phyloP scores from a whole-genome alignment of 2,113 vertebrate genomes.

The Pontoporia blainvillei region DNA sequence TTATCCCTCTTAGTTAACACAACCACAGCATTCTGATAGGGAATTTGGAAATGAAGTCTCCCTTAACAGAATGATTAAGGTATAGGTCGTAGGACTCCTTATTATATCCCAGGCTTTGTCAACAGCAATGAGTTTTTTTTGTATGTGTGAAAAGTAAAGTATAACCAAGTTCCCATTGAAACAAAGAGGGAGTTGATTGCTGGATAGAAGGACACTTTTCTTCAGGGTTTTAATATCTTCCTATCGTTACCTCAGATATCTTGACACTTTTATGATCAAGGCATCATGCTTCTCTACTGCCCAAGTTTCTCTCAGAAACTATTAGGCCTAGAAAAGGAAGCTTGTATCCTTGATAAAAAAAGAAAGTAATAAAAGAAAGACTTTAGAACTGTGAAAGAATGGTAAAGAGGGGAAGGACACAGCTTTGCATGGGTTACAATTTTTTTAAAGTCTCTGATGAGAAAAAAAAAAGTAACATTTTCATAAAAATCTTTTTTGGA shows the following conservation, averaged over 20 bases:
- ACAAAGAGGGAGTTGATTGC: neutral
- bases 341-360: neutral
- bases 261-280: neutral
- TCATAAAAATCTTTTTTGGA: conserved; percentile 43
- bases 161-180: neutral
- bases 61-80: neutral
- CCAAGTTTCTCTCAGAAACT: neutral
- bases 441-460: neutral
- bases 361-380: neutral
- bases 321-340: neutral
- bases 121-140: neutral
- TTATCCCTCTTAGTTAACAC: neutral
- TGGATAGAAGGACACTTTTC: neutral
- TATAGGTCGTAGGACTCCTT: neutral
- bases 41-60: neutral
- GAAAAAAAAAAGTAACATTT: conserved; percentile 26
- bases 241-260: neutral
- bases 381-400: neutral
- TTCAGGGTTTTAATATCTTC: neutral
- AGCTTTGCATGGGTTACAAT: neutral
- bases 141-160: neutral
- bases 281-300: neutral
- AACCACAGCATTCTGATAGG: neutral
- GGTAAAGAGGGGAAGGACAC: neutral
- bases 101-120: neutral